Evolutionary conservation across 2,113 vertebrate species (phyloP).

Genomic region (Osmerus eperlanus): DNA sequence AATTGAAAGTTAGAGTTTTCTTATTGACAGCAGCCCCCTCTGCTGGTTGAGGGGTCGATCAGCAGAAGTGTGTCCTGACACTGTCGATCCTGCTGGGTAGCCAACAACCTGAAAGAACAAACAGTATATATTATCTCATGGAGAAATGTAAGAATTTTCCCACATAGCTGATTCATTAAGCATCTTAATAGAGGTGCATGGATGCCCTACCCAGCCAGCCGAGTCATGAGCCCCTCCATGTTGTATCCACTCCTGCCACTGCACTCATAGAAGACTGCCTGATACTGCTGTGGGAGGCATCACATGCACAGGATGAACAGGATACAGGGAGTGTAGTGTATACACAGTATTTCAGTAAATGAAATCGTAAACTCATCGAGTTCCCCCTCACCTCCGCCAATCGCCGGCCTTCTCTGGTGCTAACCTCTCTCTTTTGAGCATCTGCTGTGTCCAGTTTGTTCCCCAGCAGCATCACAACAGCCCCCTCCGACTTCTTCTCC

Average conservation of each 20-base stretch:
- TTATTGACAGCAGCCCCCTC: conserved; percentile 67
- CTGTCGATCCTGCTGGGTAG: conserved; percentile 69
- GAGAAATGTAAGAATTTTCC: background rate
- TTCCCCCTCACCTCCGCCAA: conserved; percentile 70
- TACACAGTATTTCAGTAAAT: too few species aligned
- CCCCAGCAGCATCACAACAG: conserved; percentile 77
- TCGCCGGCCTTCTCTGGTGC: conserved; percentile 65
- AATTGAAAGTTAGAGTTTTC: background rate
- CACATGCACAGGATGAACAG: too few species aligned
- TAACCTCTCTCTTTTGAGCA: conserved; percentile 53
- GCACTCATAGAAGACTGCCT: conserved; percentile 81
- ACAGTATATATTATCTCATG: background rate
- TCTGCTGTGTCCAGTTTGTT: conserved; percentile 74
- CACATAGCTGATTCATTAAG: background rate
- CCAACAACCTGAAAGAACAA: conserved; percentile 66
- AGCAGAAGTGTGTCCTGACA: conserved; percentile 67
- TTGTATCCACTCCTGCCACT: conserved; percentile 74
- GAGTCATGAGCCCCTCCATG: conserved; percentile 72
- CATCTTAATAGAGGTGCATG: background rate
- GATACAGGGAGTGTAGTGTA: too few species aligned
- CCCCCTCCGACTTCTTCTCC: conserved; percentile 73
- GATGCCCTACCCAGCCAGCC: conserved; percentile 71
- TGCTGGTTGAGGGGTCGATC: conserved; percentile 43
- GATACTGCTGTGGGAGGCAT: conserved; percentile 69
- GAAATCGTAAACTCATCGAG: conserved; percentile 15